Evolutionary conservation across 1,140 invertebrate genomes (phyloP), one percentile per base, ranked within the genome.

Genomic region (Drosophila asahinai): DNA sequence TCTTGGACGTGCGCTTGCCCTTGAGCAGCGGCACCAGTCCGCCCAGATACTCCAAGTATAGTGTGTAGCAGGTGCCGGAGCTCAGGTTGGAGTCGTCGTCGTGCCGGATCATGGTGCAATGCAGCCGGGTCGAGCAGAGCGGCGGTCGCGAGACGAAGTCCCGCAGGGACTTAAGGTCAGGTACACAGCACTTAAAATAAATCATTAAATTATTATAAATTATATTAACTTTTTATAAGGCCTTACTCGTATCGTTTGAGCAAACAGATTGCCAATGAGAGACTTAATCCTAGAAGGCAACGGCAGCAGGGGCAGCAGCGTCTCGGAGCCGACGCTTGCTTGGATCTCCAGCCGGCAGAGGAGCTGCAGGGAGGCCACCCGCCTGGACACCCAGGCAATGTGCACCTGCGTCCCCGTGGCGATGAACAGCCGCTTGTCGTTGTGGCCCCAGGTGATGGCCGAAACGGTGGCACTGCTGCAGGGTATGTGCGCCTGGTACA

Each of bases 371-470:
- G 97, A 97, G 19, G 98, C 97, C 38, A 99, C 97, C 40, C 97
- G 95, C 57, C 97, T 96, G 64, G 97, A 97, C 12, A 99, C 96
- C 95, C 98, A 98, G 30, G 98, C 98, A 52, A 98, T 97, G 92
- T 99, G 98, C 79, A 97, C 96, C 83, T 96, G 95, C 8, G 96
- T 94, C 14, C 98, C 98, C 14, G 98, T 98, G 14, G 98, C 98
- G 33, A 99, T 95, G 93, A 99, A 99, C 36, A 99, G 93, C 3
- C 98, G 94, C 77, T 98, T 96, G 87, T 99, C 99, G 93, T 99
- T 98, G 94, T 99, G 98, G 36, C 98, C 99, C 98, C 98, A 99
- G 2, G 98, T 99, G 79, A 99, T 94, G 6, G 98, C 97, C 40
- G 97, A 97, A 42, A 99, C 97, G 6, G 96, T 96, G 80, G 96